Percentiles rank a stretch among this genome's conserved stretches.
These are phyloP conservation scores for Thumatha senex DNA, from an alignment of 2,888 invertebrate genomes.

Conservation along the genomic window DNA sequence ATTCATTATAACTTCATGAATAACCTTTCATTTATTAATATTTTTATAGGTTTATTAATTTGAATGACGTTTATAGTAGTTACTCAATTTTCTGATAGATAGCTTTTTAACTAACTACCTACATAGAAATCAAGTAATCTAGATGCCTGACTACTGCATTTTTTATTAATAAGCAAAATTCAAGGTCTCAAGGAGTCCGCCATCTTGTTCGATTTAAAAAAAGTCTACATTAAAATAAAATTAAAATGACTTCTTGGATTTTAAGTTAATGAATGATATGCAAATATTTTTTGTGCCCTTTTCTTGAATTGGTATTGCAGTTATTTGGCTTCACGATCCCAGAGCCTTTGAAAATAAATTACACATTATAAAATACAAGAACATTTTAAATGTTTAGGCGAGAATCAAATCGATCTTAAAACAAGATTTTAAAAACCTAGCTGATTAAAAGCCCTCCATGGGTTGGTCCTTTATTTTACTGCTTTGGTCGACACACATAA, in stretches of 20 bases:
- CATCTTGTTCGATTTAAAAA: too few relatives aligned
- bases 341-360: too few relatives aligned
- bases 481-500: conserved; percentile 27
- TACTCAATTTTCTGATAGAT: too few relatives aligned
- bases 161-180: too few relatives aligned
- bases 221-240: too few relatives aligned
- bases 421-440: conserved; percentile 16
- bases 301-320: background rate
- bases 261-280: too few relatives aligned
- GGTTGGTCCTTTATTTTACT: conserved; percentile 11
- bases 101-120: too few relatives aligned
- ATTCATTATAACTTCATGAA: background rate
- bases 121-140: background rate
- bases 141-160: background rate
- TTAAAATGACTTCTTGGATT: too few relatives aligned
- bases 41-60: background rate
- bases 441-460: conserved; percentile 12
- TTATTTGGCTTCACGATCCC: too few relatives aligned
- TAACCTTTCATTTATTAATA: background rate
- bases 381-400: background rate
- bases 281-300: too few relatives aligned
- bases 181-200: too few relatives aligned
- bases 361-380: background rate
- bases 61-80: background rate
- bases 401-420: conserved; percentile 21